phyloP scores from a whole-genome alignment of 2,797 vertebrate species.

The Tachyglossus aculeatus region DNA sequence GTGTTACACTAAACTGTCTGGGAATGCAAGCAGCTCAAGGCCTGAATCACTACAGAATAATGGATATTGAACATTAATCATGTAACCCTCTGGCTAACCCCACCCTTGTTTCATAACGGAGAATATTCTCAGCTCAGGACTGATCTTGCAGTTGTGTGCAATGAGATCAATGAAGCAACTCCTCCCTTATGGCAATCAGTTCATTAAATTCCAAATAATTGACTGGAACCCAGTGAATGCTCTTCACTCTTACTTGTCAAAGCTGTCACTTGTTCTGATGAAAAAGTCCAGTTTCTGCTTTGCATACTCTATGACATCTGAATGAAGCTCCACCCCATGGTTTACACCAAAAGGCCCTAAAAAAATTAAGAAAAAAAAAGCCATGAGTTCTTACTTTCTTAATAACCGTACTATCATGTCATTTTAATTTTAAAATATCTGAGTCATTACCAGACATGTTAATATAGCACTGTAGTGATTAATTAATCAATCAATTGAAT shows the following conservation, averaged over 20 bases:
- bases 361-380: slow-evolving; percentile 11
- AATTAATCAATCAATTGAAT: too few relatives aligned
- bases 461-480: too few relatives aligned
- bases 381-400: background rate
- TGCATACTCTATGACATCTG: slow-evolving; percentile 92
- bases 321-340: slow-evolving; percentile 92
- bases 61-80: background rate
- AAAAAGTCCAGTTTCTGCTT: slow-evolving; percentile 94
- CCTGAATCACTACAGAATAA: background rate
- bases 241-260: slow-evolving; percentile 86
- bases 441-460: background rate
- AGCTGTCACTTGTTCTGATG: slow-evolving; percentile 94
- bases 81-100: background rate
- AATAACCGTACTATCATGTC: background rate
- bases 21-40: background rate
- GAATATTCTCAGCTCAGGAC: background rate
- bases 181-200: background rate
- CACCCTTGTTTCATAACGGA: too few relatives aligned
- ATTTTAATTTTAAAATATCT: background rate
- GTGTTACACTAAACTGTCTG: background rate
- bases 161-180: background rate
- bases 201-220: background rate
- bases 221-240: background rate
- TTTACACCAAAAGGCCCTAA: slow-evolving; percentile 95
- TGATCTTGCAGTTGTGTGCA: background rate